Evolutionary conservation across 2,797 vertebrate genomes (phyloP).

Genomic region (Manis crassicaudata): DNA sequence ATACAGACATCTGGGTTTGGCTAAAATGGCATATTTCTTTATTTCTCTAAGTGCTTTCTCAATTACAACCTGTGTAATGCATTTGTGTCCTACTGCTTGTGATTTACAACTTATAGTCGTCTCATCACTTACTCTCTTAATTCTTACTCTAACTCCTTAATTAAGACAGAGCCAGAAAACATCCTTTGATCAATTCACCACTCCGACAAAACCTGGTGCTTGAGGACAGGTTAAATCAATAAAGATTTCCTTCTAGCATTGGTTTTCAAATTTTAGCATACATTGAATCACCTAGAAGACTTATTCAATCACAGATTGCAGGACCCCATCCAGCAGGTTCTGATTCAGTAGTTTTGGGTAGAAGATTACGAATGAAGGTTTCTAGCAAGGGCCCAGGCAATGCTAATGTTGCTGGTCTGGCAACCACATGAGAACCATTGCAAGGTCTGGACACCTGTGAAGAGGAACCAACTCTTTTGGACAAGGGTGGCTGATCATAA

Average conservation of each 20-base stretch:
- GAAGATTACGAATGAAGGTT: background rate
- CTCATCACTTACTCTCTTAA: slow-evolving; percentile 66
- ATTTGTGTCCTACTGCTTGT: background rate
- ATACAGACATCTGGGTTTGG: background rate
- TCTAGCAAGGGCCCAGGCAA: background rate
- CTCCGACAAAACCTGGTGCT: slow-evolving; percentile 56
- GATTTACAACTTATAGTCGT: slow-evolving; percentile 53
- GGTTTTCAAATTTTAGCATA: slow-evolving; percentile 4
- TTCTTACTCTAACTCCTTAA: slow-evolving; percentile 66
- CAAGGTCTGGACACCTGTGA: background rate
- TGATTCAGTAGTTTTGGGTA: background rate
- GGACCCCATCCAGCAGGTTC: background rate
- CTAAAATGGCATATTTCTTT: slow-evolving; percentile 29
- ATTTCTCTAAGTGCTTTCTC: slow-evolving; percentile 27
- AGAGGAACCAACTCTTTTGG: background rate
- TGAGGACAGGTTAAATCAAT: slow-evolving; percentile 59
- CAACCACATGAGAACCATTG: background rate
- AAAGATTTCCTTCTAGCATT: slow-evolving; percentile 34
- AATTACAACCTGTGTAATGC: slow-evolving; percentile 14
- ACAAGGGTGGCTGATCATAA: background rate
- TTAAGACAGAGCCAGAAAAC: slow-evolving; percentile 66
- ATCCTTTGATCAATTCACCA: slow-evolving; percentile 63
- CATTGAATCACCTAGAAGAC: background rate
- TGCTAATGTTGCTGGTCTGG: background rate
- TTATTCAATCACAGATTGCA: background rate